phyloP scores from a whole-genome alignment of 2,113 vertebrate species.

The Albula goreensis region DNA sequence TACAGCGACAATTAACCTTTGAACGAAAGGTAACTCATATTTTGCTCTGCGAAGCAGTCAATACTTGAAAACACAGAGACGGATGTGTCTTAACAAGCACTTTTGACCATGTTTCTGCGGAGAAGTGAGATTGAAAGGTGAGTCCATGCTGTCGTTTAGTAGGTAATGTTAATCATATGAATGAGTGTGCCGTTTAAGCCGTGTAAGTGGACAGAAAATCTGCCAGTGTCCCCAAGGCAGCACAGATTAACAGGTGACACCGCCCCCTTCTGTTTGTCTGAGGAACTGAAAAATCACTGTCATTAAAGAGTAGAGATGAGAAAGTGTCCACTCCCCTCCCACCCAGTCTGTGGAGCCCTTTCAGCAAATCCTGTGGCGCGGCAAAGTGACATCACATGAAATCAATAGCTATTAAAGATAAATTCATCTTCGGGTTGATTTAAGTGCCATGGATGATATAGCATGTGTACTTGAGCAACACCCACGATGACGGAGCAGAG shows the following conservation, averaged over 20 bases:
- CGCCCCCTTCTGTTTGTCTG: slow-evolving; percentile 22
- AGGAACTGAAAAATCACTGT: background rate
- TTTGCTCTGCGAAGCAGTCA: background rate
- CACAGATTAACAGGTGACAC: slow-evolving; percentile 2
- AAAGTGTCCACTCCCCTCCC: background rate
- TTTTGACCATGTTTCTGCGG: background rate
- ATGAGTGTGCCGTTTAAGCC: background rate
- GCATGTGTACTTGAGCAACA: no score
- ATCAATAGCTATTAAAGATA: no score
- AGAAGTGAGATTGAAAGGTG: no score
- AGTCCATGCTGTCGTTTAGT: background rate
- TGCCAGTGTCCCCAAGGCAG: background rate
- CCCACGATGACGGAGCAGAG: no score
- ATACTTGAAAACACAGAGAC: background rate
- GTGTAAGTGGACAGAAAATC: background rate
- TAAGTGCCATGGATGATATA: no score
- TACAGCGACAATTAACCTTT: background rate
- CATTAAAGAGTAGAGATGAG: background rate
- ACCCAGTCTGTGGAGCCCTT: no score
- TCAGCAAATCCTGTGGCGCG: no score
- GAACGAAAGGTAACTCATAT: background rate
- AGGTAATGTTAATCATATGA: background rate
- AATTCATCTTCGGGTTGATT: no score
- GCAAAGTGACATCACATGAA: no score
- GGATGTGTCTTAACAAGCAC: background rate